These are phyloP conservation scores for Henicopernis longicauda DNA, from an alignment of 2,113 vertebrate genomes.

Conservation along the genomic window DNA sequence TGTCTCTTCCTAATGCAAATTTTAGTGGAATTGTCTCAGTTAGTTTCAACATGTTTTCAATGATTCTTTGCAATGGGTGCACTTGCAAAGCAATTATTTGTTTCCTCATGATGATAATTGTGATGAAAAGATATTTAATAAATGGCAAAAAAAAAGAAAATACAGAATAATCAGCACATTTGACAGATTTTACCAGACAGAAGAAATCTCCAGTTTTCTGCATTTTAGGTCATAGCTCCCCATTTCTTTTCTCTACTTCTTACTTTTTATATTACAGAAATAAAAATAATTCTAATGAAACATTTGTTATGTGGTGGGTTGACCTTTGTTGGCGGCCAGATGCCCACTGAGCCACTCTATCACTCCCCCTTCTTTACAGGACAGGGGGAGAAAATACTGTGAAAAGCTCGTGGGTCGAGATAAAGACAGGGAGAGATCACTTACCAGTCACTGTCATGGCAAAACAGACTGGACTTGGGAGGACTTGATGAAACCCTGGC, in stretches of 20 bases:
- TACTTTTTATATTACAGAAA: background rate
- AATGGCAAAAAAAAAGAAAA: background rate
- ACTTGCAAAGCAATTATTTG: background rate
- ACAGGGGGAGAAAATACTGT: background rate
- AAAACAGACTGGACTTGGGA: background rate
- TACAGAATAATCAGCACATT: background rate
- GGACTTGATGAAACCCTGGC: background rate
- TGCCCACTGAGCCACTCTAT: background rate
- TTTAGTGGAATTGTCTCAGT: background rate
- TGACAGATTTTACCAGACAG: background rate
- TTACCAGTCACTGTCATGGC: background rate
- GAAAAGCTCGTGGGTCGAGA: background rate
- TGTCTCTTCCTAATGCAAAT: background rate
- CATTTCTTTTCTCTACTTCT: too few species aligned
- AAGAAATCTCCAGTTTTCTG: background rate
- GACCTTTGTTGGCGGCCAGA: background rate
- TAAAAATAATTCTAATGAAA: background rate
- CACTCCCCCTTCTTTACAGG: background rate
- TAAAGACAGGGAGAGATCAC: background rate
- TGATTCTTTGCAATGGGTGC: background rate
- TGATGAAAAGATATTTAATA: background rate
- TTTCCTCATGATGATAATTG: background rate
- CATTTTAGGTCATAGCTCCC: background rate
- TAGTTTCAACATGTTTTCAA: background rate
- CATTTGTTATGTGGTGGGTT: background rate